A percentile compares a stretch with the other conserved stretches of the same genome.
phyloP scores from a whole-genome alignment of 2,113 vertebrate genomes.

The Isurus oxyrinchus region DNA sequence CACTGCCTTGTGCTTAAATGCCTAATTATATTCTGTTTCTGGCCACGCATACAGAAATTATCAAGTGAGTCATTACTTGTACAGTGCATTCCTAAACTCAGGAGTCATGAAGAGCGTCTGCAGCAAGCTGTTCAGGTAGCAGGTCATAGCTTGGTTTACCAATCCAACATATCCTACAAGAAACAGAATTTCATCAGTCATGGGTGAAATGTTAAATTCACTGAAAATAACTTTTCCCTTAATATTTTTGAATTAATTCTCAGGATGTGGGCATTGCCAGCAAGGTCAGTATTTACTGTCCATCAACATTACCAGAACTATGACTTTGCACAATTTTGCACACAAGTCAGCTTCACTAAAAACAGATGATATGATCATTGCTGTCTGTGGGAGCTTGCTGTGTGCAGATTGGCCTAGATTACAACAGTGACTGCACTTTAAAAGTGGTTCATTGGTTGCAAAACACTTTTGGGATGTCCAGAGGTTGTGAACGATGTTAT shows the following conservation, averaged over 20 bases:
- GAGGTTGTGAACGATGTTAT: not conserved
- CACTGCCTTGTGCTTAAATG: not conserved
- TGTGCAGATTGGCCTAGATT: not conserved
- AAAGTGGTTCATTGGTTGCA: not conserved
- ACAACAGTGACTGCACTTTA: not conserved
- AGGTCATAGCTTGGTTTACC: slow-evolving; percentile 99
- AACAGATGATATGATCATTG: not conserved
- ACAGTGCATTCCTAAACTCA: slow-evolving; percentile 96
- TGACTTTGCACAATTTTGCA: not conserved
- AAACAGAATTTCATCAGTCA: slow-evolving; percentile 35
- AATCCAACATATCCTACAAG: slow-evolving; percentile 88
- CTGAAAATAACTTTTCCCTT: not conserved
- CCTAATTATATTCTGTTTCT: not conserved
- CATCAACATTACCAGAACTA: not conserved
- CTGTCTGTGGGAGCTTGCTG: not conserved
- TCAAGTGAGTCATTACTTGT: slow-evolving; percentile 69
- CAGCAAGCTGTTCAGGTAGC: slow-evolving; percentile 96
- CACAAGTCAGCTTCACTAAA: not conserved
- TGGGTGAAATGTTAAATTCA: not conserved
- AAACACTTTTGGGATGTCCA: not conserved
- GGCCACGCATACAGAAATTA: not conserved
- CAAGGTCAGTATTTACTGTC: not conserved
- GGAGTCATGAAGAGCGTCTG: slow-evolving; percentile 98
- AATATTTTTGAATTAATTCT: not conserved
- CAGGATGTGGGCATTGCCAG: not conserved